A percentile compares a stretch with the other conserved stretches of the same genome.
These are phyloP conservation scores for Promerops cafer DNA, from an alignment of 2,113 vertebrate species.

Conservation along the genomic window DNA sequence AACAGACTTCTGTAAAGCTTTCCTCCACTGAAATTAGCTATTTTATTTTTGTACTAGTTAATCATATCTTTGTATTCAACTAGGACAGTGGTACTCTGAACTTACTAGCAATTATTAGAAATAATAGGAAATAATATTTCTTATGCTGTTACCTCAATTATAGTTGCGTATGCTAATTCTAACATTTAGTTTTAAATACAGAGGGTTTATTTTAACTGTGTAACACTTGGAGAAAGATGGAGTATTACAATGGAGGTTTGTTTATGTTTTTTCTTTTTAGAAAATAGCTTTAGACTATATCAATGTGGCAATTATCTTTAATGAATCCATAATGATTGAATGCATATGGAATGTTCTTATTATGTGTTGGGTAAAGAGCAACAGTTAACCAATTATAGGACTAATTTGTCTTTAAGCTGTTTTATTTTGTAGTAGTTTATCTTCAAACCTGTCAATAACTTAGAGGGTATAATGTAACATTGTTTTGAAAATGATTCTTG, in stretches of 20 bases:
- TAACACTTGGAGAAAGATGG: not conserved
- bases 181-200: constrained; percentile 50
- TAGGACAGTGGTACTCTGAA: constrained; percentile 24
- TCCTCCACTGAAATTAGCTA: not conserved
- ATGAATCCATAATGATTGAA: not conserved
- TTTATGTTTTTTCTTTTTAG: not conserved
- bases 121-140: not conserved
- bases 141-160: not conserved
- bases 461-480: not conserved
- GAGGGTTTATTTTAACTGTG: constrained; percentile 23
- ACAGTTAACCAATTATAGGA: not conserved
- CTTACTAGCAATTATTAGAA: constrained; percentile 27
- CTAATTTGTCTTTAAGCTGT: not conserved
- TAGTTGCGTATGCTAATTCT: not conserved
- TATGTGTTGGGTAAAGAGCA: not conserved
- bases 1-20: constrained; percentile 7
- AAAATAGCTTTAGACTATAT: not conserved
- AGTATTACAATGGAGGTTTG: constrained; percentile 2
- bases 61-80: constrained; percentile 22
- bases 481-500: not conserved
- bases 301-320: not conserved
- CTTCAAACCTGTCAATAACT: not conserved
- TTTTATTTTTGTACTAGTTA: constrained; percentile 27
- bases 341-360: not conserved
- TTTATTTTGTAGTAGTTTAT: not conserved